Percentiles rank a stretch among this genome's conserved stretches.
Conservation (phyloP, 2,113 vertebrate species). For the Mobula birostris region DNA sequence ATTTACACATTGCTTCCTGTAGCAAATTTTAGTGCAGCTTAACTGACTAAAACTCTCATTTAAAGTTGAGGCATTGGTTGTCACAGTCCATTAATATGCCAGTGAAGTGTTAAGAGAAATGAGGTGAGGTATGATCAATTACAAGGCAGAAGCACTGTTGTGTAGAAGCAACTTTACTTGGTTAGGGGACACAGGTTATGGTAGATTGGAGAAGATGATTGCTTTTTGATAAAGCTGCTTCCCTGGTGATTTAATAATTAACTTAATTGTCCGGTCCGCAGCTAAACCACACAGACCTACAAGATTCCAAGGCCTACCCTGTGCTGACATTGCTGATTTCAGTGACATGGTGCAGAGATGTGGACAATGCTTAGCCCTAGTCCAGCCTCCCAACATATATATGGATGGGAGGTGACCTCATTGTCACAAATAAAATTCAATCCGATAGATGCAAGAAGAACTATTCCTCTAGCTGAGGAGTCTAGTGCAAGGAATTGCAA, state of each 20-base stretch:
- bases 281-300: background rate
- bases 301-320: too few species aligned
- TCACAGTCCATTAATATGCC: background rate
- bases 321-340: background rate
- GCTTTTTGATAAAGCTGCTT: background rate
- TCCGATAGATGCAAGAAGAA: too few species aligned
- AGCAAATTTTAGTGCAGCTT: background rate
- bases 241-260: background rate
- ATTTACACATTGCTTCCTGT: background rate
- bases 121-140: background rate
- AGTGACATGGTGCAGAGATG: background rate
- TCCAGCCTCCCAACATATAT: background rate
- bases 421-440: too few species aligned
- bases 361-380: background rate
- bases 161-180: background rate
- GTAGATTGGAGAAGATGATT: constrained; percentile 8
- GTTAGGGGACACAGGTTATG: background rate
- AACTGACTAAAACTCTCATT: constrained; percentile 8
- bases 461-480: too few species aligned
- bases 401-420: too few species aligned
- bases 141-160: background rate
- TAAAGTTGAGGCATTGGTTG: background rate
- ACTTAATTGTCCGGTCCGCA: background rate
- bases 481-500: too few species aligned
- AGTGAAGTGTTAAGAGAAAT: background rate